phyloP scores from a whole-genome alignment of 2,888 invertebrate species.

The Dryocosmus kuriphilus region DNA sequence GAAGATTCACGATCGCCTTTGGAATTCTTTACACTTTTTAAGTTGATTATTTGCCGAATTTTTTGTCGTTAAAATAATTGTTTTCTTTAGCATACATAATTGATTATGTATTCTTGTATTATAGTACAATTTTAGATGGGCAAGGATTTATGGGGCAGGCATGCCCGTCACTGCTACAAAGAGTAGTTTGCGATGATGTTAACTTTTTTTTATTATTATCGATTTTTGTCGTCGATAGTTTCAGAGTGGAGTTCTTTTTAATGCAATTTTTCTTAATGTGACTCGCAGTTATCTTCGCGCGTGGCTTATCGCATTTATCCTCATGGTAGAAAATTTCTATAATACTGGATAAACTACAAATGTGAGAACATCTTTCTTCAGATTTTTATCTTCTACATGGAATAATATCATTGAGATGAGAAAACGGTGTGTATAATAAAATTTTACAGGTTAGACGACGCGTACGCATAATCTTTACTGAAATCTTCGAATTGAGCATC shows the following conservation, averaged over 20 bases:
- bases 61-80: not conserved
- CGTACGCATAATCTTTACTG: constrained; percentile 12
- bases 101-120: constrained; percentile 27
- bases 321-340: not conserved
- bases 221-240: constrained; percentile 6
- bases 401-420: constrained; percentile 1
- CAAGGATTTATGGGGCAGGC: not conserved
- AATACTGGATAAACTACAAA: constrained; percentile 7
- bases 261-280: not conserved
- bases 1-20: not conserved
- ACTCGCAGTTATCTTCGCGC: constrained; percentile 20
- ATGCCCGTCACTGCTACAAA: too few relatives aligned
- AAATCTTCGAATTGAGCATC: not conserved
- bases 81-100: constrained; percentile 6
- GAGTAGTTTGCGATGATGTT: not conserved
- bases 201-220: not conserved
- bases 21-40: constrained; percentile 19
- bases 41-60: not conserved
- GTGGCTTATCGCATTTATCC: constrained; percentile 40
- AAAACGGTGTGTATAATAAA: constrained; percentile 16
- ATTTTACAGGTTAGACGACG: constrained; percentile 12
- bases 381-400: constrained; percentile 1
- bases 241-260: not conserved
- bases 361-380: not conserved
- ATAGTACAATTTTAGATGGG: constrained; percentile 25